phyloP scores from a whole-genome alignment of 2,113 vertebrate species.

The Pedetes capensis region DNA sequence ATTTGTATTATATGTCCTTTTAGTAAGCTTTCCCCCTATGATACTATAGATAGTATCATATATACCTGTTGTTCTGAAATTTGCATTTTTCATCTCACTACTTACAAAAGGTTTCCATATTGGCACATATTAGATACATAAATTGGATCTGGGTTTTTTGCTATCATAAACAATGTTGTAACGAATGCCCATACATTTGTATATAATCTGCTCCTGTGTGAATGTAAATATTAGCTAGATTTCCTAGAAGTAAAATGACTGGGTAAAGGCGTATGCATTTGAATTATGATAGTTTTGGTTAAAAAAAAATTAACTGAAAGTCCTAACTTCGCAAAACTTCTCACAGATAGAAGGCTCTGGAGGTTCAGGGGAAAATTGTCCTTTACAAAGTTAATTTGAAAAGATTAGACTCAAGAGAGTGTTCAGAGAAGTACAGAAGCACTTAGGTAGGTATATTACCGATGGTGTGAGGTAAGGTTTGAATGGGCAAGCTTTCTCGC shows the following conservation, averaged over 20 bases:
- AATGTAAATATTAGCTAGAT: not conserved
- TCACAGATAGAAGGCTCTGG: not conserved
- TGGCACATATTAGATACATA: no score
- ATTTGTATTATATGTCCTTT: not conserved
- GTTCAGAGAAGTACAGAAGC: not conserved
- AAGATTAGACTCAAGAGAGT: not conserved
- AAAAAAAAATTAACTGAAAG: not conserved
- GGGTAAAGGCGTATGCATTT: not conserved
- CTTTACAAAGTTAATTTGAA: not conserved
- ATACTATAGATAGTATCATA: not conserved
- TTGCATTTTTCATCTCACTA: not conserved
- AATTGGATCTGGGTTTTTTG: no score
- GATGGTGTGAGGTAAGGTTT: not conserved
- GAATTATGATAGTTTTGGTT: not conserved
- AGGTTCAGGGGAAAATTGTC: not conserved
- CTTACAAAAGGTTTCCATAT: not conserved
- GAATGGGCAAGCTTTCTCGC: not conserved
- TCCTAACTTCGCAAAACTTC: not conserved
- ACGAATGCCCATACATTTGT: no score
- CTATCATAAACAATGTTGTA: no score
- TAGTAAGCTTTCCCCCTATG: not conserved
- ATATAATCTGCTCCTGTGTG: no score
- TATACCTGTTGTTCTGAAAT: not conserved
- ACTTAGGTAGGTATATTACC: not conserved
- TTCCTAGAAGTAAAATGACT: not conserved